A percentile compares a stretch with the other conserved stretches of the same genome.
Conservation (phyloP, 2,888 invertebrate species). For the Ophion obscuratus region DNA sequence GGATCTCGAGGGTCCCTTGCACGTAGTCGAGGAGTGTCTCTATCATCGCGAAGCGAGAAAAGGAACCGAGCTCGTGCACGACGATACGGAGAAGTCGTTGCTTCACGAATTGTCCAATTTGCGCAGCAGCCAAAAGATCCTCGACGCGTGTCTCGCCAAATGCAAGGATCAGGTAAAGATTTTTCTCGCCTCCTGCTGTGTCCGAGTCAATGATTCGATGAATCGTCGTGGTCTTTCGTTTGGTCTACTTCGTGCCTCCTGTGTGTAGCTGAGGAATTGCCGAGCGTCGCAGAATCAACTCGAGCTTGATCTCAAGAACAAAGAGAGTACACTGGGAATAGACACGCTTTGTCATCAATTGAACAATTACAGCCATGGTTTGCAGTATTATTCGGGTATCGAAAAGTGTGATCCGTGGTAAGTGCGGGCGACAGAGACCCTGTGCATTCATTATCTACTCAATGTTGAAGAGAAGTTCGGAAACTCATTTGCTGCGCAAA, state of each 20-base stretch:
- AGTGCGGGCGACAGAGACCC: constrained; percentile 8
- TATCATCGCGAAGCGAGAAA: constrained; percentile 96
- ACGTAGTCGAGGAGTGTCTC: constrained; percentile 96
- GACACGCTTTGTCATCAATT: constrained; percentile 94
- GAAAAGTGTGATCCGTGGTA: constrained; percentile 94
- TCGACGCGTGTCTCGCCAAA: constrained; percentile 90
- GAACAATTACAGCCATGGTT: constrained; percentile 91
- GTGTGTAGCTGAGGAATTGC: constrained; percentile 88
- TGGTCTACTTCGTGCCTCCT: background rate
- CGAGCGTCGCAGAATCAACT: constrained; percentile 94
- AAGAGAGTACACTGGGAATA: constrained; percentile 94
- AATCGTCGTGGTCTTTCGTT: background rate
- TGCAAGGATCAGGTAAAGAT: constrained; percentile 85
- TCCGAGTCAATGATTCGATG: background rate
- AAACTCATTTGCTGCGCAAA: too few relatives aligned
- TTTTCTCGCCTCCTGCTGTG: background rate
- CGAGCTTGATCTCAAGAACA: constrained; percentile 94
- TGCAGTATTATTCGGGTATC: constrained; percentile 94
- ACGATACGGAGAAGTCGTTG: constrained; percentile 93
- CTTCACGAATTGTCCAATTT: constrained; percentile 94
- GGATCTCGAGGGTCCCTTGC: constrained; percentile 95
- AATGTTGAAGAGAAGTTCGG: background rate
- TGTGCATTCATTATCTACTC: too few relatives aligned
- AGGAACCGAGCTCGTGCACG: constrained; percentile 95
- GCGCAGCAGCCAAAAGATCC: constrained; percentile 91